Base-by-base conservation (phyloP, 2,113 vertebrate species). In the Bubo blakistoni region DNA sequence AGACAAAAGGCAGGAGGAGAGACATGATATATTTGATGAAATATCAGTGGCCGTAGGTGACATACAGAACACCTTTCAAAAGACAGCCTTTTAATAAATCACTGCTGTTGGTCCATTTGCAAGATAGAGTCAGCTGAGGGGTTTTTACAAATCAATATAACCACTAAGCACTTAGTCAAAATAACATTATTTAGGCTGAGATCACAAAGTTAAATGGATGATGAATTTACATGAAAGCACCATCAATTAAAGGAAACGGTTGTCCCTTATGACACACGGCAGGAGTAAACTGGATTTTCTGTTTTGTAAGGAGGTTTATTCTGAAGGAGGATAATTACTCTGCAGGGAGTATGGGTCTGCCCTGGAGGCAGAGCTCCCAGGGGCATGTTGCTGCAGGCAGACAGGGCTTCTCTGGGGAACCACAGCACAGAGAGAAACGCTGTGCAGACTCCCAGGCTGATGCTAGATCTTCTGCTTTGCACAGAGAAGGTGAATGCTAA, bases 71-170 rank as follows among this genome's bases (percentile, higher is more conserved):
- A 94, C 76, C 62, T 90, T 94, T 92, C 47, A 83, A 88, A 94
- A 55, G 38, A 54, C 86, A 89, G 49, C 67, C 84, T 97, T 96
- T 83, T 93, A 82, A 97, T 97, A 97, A 86, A 93, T 92, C 80
- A 89, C 81, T 10, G 36, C 81, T 94, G 86, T 92, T 62, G 85
- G 96, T 96, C 81, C 94, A 94, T 86, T 96, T 95, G 70, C 74
- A 93, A 95, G 88, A 96, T 7, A 57, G 93, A 96, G 91, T 59
- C 52, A 94, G 86, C 91, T 84, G 94, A 95, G 81, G 81, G 74
- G 36, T 21, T 96, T 89, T 80, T 82, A 78, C 79, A 88, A 97
- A 98, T 97, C 96, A 96, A 97, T 95, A 91, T 49, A 95, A 76
- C 51, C 65, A 67, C 57, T 57, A 92, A 93, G 81, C 92, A 94